Base-by-base conservation (phyloP, 2,113 vertebrate genomes). In the Mastomys natalensis region DNA sequence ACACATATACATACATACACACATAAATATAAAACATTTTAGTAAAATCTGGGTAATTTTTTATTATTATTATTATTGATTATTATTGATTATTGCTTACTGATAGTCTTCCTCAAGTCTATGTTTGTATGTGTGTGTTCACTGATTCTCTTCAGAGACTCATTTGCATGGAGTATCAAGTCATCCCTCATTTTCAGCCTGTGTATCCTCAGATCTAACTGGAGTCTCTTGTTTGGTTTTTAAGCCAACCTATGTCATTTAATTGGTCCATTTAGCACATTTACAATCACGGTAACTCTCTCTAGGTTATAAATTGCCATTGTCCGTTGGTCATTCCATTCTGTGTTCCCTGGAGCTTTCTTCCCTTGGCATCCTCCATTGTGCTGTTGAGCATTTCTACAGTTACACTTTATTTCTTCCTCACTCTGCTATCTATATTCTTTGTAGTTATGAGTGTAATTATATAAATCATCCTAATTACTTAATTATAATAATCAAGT, bases 271-370 rank as follows among this genome's bases (percentile, higher is more conserved):
- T 21, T 21, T 51, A 68, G 40, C 81, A 85, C 15, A 51, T 24
- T 48, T 5, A 34, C 37, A 37, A 13, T 8, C 3, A 68, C 48
- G 45, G 84, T 68, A 48, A 66, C 62, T 48, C 3, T 84, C 80
- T 7, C 1, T 13, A 66, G 9, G 31, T 22, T 13, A 68, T 62
- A 45, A 12, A 1, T 22, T 37, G 1, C 2, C 1, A 10, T 2
- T 68, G 31, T 0, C 43, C 43, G 1, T 68, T 34, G 43, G 17
- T 37, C 34, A 51, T 7, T 22, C 29, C 43, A 37, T 51, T 24
- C 43, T 68, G 60, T 45, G 22, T 22, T 66, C 10, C 31, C 21
- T 15, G 17, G 7, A 7, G 31, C 19, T 68, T 11, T 22, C 45
- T 37, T 87, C 62, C 43, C 10, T 13, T 24, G 62, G 43, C 62